Percentiles rank a stretch among this genome's conserved stretches.
Evolutionary conservation across 2,888 invertebrate species (phyloP).

Genomic region (Hydrotaea cyrtoneurina): DNA sequence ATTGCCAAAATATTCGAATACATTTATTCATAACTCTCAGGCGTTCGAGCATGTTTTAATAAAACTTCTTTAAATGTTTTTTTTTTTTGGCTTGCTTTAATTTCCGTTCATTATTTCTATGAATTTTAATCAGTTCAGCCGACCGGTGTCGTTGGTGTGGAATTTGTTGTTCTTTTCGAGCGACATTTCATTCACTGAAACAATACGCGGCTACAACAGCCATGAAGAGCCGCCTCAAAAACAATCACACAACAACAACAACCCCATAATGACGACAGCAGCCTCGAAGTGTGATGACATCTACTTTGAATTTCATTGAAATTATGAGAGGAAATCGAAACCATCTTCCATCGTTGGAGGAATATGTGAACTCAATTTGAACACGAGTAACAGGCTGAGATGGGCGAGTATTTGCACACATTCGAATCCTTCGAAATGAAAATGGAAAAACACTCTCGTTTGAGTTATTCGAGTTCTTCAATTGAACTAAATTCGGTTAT

Average conservation of each 20-base stretch:
- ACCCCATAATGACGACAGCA: no score
- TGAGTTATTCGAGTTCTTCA: no score
- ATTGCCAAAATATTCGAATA: not conserved
- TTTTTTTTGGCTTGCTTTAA: constrained; percentile 29
- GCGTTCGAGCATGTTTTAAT: not conserved
- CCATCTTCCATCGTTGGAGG: not conserved
- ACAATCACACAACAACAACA: no score
- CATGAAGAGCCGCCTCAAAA: not conserved
- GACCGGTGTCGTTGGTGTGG: not conserved
- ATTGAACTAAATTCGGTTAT: no score
- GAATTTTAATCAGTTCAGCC: constrained; percentile 39
- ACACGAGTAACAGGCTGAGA: no score
- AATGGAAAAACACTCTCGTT: no score
- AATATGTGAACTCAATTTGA: no score
- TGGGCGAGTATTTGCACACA: no score
- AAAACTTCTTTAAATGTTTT: constrained; percentile 16
- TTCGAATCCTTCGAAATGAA: no score
- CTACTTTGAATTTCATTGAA: not conserved
- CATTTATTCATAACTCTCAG: not conserved
- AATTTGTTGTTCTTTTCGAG: not conserved
- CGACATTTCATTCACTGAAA: not conserved
- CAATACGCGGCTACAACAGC: not conserved
- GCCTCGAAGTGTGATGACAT: not conserved
- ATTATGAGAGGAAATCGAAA: not conserved
- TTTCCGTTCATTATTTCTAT: constrained; percentile 53